phyloP scores from a whole-genome alignment of 1,140 invertebrate species.

The Acromyrmex echinatior region DNA sequence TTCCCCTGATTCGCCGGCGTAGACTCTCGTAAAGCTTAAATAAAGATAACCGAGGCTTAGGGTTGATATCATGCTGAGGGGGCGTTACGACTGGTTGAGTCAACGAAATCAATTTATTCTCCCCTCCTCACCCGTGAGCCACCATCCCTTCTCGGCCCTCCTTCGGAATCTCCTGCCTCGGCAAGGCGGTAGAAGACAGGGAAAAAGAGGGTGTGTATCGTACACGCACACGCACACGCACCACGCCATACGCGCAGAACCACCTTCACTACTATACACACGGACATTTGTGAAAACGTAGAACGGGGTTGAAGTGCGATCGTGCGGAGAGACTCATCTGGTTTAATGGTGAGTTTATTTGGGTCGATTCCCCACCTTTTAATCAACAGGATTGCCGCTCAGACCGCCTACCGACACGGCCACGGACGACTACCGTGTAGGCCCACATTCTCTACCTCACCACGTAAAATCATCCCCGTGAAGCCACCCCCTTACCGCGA shows the following conservation, averaged over 20 bases:
- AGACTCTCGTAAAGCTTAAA: constrained; percentile 86
- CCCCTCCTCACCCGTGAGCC: constrained; percentile 73
- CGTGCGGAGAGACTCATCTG: constrained; percentile 79
- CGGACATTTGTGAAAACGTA: constrained; percentile 67
- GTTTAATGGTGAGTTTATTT: constrained; percentile 81
- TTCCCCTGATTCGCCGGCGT: constrained; percentile 79
- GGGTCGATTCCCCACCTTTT: constrained; percentile 80
- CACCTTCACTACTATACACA: constrained; percentile 33
- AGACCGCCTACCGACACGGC: constrained; percentile 76
- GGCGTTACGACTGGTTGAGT: constrained; percentile 86
- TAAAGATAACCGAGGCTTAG: constrained; percentile 86
- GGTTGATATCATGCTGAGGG: constrained; percentile 85
- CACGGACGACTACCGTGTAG: constrained; percentile 71
- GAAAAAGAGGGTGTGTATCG: constrained; percentile 70
- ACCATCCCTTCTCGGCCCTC: constrained; percentile 64
- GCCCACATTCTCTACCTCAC: constrained; percentile 67
- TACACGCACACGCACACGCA: constrained; percentile 38
- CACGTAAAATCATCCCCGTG: constrained; percentile 77
- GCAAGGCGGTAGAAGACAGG: constrained; percentile 54
- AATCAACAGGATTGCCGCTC: constrained; percentile 79
- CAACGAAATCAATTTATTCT: constrained; percentile 87
- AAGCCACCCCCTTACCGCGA: constrained; percentile 57
- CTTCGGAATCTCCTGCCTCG: constrained; percentile 54
- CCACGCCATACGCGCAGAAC: background rate
- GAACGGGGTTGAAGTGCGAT: constrained; percentile 71